phyloP scores from a whole-genome alignment of 2,113 vertebrate species.

The Mirza zaza region DNA sequence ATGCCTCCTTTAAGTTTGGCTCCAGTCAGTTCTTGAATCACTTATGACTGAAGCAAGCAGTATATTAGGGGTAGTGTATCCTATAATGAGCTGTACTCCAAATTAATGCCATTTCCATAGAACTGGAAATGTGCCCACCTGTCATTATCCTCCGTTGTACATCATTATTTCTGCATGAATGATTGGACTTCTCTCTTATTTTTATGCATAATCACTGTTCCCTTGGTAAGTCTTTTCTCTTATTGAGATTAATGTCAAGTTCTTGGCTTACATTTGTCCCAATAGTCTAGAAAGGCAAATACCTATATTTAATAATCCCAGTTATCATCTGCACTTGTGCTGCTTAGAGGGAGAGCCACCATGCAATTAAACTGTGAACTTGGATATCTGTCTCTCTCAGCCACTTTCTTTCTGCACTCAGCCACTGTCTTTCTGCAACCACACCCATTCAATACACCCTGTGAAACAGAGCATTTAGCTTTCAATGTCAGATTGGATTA shows the following conservation, averaged over 20 bases:
- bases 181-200: neutral
- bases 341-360: neutral
- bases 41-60: neutral
- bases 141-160: neutral
- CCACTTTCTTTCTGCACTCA: too few species aligned
- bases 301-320: neutral
- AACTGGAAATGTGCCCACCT: neutral
- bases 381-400: neutral
- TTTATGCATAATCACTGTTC: neutral
- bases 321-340: neutral
- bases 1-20: neutral
- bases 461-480: fast-evolving
- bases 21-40: neutral
- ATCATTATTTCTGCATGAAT: neutral
- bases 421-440: neutral
- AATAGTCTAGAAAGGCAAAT: neutral
- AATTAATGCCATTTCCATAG: neutral
- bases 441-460: too few species aligned
- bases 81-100: neutral
- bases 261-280: neutral
- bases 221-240: neutral
- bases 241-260: neutral
- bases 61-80: too few species aligned
- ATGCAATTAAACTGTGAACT: neutral
- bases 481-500: neutral